Base-by-base conservation (phyloP, 2,797 vertebrate species). In the Eutrigla gurnardus region DNA sequence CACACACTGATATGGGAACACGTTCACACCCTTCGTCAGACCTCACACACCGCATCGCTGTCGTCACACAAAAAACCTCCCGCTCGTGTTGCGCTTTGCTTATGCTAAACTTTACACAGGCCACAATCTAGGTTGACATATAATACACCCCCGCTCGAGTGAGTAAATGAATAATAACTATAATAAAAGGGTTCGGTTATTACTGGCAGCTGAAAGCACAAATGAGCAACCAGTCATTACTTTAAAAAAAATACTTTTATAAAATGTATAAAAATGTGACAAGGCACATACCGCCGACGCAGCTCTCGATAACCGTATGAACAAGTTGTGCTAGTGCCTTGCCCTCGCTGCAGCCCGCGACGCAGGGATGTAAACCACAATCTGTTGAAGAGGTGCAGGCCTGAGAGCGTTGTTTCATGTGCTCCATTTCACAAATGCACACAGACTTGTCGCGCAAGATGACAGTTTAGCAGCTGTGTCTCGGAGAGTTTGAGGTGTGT, bases 341-440 rank as follows among this genome's bases (percentile, higher is more conserved):
- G 65, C 75, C 65, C 45, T 87, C 58, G 10, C 54, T 88, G 87
- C 90, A 89, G 37, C 36, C 13, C 75, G 85, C 84, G 73, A 71
- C 65, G 82, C 85, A 85, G 69, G 50, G 78, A 83, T 83, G 84
- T 73, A 81, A 91, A 91, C 90, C 90, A 88, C 89, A 88, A 78
- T 84, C 85, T 84, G 76, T 74, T 60, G 70, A 25, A 85, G 81
- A 79, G 81, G 55, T 72, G 84, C 72, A 77, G 81, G 77, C 79
- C 58, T 17, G n/a, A 75, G 57, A 6, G 55, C 52, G 6, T 7
- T 13, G 58, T 9, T 37, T 57, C 53, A 36, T 57, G 54, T 57
- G 54, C 78, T 73, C 49, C 7, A 5, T 81, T 82, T 86, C 66
- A 82, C 76, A 89, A 80, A 88, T 45, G 78, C 78, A 74, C 70